Base-by-base conservation (phyloP, 2,888 invertebrate species). In the Altica lythri region DNA sequence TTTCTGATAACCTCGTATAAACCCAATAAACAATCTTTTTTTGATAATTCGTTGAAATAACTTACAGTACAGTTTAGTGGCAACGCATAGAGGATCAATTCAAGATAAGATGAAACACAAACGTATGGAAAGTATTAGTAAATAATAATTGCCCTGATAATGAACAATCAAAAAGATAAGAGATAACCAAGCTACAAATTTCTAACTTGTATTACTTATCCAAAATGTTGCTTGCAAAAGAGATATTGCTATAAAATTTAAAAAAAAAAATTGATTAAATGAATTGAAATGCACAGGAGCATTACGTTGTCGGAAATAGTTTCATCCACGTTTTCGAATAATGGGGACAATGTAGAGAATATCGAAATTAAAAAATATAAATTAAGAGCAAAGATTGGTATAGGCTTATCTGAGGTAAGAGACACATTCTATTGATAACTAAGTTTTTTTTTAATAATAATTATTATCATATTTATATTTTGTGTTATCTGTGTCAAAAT, bases 341-440 rank as follows among this genome's bases (percentile, higher is more conserved):
- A 53, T 32, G 25, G 43, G 22, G 48, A n/a, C n/a, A n/a, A 54
- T 18, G 53, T 38, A 16, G 34, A 10, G 6, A 32, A 40, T 17
- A 25, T 42, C 25, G 25, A 49, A 35, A 42, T 37, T 13, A 51
- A 48, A 14, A 60, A 52, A 18, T 32, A 51, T 8, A 57, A 32
- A 29, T 56, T 63, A 22, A 32, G 57, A 8, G 52, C 60, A 6
- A 64, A 66, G 56, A 45, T 64, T 48, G 63, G 61, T 25, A 61
- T 66, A 30, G 58, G 55, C 22, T 16, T 66, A 27, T 52, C 62
- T 9, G 66, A 66, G 59, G 66, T 66, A 42, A 63, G 64, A 4
- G 3, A 12, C 32, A 6, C 32, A 18, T 42, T 29, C n/a, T 48
- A 14, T 42, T 14, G 45, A 10, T 12, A 44, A 12, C 16, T 29